Base-by-base conservation (phyloP, 2,797 vertebrate species). In the Takifugu rubripes region DNA sequence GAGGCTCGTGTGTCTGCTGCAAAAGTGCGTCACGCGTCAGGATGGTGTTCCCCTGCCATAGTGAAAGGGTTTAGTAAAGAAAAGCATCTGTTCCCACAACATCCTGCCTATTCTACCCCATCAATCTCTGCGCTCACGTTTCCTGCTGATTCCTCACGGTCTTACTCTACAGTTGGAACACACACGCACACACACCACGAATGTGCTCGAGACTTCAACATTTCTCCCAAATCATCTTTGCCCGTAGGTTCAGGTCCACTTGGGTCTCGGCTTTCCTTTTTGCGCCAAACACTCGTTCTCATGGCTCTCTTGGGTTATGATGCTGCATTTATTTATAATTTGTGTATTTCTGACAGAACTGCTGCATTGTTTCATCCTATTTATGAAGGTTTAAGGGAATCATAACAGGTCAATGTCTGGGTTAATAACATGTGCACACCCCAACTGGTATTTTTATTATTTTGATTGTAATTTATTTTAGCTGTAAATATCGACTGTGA, bases 401-500 rank as follows among this genome's bases (percentile, higher is more conserved):
- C 7, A 33, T 33, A 33, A 10, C 31, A 33, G 31, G 31, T 33
- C 31, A 33, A 9, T 75, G 56, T 80, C 51, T 74, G 68, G 63
- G 65, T 72, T 58, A 68, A 46, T 60, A 59, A 58, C 47, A 53
- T 87, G 78, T 86, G 70, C 51, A 49, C 65, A 49, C 47, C 56
- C 59, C 29, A 21, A 54, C 69, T 71, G 66, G 75, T 62, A 77
- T 78, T 72, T 48, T 77, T 68, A 61, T 81, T 57, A 44, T 81
- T 84, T 78, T 70, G 64, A 63, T 63, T 66, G 55, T 87, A 81
- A 88, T 82, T 90, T 89, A 90, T 92, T 91, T 88, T 74, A 73
- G 84, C 75, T 91, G 91, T 92, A 90, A 89, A 91, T 92, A 92
- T 76, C 64, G 65, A 84, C 70, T 78, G 72, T 81, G 81, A 85